These are phyloP conservation scores for Synanceia verrucosa DNA, from an alignment of 2,797 vertebrate genomes.

Conservation along the genomic window DNA sequence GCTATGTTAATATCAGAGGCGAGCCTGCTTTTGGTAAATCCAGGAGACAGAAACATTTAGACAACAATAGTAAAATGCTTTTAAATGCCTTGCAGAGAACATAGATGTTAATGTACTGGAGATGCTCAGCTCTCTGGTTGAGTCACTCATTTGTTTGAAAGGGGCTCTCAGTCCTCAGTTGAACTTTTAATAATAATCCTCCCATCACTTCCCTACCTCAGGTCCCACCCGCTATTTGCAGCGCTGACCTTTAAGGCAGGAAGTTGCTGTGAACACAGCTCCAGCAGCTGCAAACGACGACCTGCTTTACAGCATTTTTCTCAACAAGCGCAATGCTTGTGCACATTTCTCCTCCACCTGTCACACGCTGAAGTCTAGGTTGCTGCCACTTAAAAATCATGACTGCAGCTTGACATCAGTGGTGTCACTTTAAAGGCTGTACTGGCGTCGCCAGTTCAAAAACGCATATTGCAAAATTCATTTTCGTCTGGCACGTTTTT, in stretches of 20 bases:
- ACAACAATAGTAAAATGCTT: background rate
- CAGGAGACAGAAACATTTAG: constrained; percentile 14
- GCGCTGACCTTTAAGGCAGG: constrained; percentile 76
- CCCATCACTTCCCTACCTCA: constrained; percentile 60
- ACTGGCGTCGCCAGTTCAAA: background rate
- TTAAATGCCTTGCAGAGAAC: too few relatives aligned
- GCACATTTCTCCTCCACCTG: constrained; percentile 21
- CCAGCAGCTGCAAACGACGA: constrained; percentile 55
- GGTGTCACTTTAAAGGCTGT: background rate
- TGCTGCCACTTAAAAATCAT: background rate
- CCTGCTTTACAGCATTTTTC: constrained; percentile 68
- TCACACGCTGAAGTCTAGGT: constrained; percentile 4
- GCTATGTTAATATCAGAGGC: constrained; percentile 6
- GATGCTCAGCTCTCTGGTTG: background rate
- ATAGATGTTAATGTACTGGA: background rate
- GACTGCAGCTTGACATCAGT: background rate
- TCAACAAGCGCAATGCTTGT: background rate
- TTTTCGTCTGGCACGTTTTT: constrained; percentile 37
- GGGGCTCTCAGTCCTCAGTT: constrained; percentile 37
- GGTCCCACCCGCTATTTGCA: constrained; percentile 67
- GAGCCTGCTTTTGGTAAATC: constrained; percentile 24
- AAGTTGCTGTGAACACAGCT: constrained; percentile 64
- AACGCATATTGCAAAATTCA: constrained; percentile 2
- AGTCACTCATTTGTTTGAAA: constrained; percentile 39
- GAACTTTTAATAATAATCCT: constrained; percentile 66